These are phyloP conservation scores for Osedax frankpressi DNA, from an alignment of 2,888 invertebrate species.

Conservation along the genomic window DNA sequence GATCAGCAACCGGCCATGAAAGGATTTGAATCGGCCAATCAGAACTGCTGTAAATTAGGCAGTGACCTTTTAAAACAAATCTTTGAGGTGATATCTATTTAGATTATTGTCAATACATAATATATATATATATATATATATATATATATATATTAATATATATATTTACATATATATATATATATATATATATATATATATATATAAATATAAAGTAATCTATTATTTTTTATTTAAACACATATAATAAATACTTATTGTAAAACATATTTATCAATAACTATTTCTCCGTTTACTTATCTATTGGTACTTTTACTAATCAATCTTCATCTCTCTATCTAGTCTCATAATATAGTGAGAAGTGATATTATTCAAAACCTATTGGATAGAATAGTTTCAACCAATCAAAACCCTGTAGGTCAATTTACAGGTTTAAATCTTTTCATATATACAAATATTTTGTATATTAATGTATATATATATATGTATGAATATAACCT, in stretches of 20 bases:
- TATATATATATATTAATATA: background rate
- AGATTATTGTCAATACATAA: background rate
- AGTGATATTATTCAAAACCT: background rate
- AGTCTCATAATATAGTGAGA: too few species aligned
- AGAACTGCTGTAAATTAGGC: background rate
- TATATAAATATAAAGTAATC: background rate
- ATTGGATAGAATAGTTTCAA: background rate
- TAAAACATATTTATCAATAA: too few species aligned
- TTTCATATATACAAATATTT: too few species aligned
- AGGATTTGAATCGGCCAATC: background rate
- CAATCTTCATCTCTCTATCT: too few species aligned
- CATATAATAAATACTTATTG: background rate
- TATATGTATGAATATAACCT: too few species aligned
- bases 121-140: background rate
- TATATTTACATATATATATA: background rate
- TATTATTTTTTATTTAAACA: background rate
- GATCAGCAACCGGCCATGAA: background rate
- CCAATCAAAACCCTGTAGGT: background rate
- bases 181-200: background rate
- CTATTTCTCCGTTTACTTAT: too few species aligned
- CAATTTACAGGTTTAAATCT: too few species aligned
- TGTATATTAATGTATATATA: too few species aligned
- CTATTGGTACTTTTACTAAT: too few species aligned
- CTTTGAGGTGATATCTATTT: too few species aligned
- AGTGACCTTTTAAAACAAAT: background rate